Percentiles rank a stretch among this genome's conserved stretches.
Conservation (phyloP, 2,888 invertebrate species). For the Entomobrya proxima region DNA sequence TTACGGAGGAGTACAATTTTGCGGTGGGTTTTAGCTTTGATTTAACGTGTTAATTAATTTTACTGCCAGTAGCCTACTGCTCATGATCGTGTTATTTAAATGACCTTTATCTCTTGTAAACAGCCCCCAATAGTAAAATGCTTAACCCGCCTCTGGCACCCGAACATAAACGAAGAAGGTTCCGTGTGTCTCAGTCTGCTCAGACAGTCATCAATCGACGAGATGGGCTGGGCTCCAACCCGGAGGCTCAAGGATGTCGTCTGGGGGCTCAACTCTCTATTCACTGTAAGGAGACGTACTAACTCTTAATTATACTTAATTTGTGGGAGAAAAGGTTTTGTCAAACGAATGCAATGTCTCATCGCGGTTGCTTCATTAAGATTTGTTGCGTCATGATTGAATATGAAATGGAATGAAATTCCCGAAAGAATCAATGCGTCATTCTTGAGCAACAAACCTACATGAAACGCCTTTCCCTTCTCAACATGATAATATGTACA, state of each 20-base stretch:
- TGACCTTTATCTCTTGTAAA: neutral
- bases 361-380: no score
- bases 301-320: neutral
- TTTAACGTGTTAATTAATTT: no score
- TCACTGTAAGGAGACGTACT: conserved; percentile 84
- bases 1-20: conserved; percentile 97
- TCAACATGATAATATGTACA: no score
- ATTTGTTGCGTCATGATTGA: no score
- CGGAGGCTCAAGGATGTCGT: conserved; percentile 93
- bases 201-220: conserved; percentile 93
- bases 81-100: neutral
- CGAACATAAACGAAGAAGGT: conserved; percentile 95
- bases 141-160: conserved; percentile 95
- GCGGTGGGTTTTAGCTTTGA: conserved; percentile 82
- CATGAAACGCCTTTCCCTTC: no score
- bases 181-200: conserved; percentile 94
- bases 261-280: conserved; percentile 94
- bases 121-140: conserved; percentile 96
- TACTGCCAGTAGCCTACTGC: no score
- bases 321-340: no score
- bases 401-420: no score
- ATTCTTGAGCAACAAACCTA: no score
- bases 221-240: conserved; percentile 96
- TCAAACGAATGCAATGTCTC: no score
- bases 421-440: no score